Base-by-base conservation (phyloP, 2,113 vertebrate species). In the Lophochroa leadbeateri region DNA sequence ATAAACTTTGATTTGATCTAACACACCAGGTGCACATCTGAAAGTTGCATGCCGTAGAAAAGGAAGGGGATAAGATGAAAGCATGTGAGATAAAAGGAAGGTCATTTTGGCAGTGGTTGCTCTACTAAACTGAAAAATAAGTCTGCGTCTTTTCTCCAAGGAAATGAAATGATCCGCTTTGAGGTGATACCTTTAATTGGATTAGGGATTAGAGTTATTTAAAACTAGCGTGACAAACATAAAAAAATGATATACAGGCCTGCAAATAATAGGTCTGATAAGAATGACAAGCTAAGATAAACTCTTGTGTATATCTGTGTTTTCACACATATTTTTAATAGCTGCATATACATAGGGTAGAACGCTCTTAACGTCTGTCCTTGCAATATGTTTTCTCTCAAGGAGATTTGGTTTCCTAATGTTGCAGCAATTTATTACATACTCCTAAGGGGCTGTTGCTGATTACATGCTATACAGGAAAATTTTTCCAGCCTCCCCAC, bases 41-140 rank as follows among this genome's bases (percentile, higher is more conserved):
- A 94, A 85, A 95, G 60, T 75, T 57, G 6, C 52, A 71, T 64
- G 93, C 17, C 80, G 28, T 64, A 88, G 55, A 76, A 92, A 96
- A 91, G 68, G 95, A 83, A 91, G 72, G 29, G 75, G 92, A 94
- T 61, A 77, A 93, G 88, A 97, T 92, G 86, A 86, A 95, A 93
- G 84, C 70, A 72, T 50, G 57, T 44, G 69, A 94, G 84, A 96
- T 92, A 96, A 98, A 96, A 94, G 18, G 75, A 97, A 98, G 97
- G 96, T 97, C 96, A 96, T 82, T n/a, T 76, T 84, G 93, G 85
- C 12, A 91, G 85, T 84, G 68, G 79, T 41, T 89, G 60, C 89
- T 95, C 92, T 81, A 83, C 96, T 95, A 90, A 96, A 83, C 49
- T 0, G 46, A 96, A 91, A 87, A 90, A 83, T 78, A 88, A 92